phyloP scores from a whole-genome alignment of 1,140 invertebrate genomes.

The Dreissena polymorpha region DNA sequence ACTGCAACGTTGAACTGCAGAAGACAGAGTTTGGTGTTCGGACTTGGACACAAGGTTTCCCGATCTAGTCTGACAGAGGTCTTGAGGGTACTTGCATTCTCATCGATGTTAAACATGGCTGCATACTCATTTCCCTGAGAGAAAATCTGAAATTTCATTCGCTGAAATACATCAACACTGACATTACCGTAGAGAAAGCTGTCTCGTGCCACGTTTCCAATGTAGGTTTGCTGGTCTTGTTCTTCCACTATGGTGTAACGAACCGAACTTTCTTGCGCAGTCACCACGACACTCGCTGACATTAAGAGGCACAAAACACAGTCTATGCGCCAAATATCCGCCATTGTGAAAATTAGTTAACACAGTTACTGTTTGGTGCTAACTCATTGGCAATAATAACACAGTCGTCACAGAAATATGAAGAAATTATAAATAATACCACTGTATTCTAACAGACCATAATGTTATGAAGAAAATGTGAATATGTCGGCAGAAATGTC shows the following conservation, averaged over 20 bases:
- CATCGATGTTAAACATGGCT: constrained; percentile 68
- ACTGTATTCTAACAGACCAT: too few species aligned
- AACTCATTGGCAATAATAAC: neutral
- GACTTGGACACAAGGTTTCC: constrained; percentile 65
- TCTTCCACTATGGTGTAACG: constrained; percentile 68
- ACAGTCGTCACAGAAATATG: neutral
- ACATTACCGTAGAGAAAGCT: constrained; percentile 67
- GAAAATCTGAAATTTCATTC: constrained; percentile 71
- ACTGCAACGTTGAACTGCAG: constrained; percentile 71
- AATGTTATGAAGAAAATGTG: too few species aligned
- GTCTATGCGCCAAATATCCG: neutral
- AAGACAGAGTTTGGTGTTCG: constrained; percentile 48
- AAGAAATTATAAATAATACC: neutral
- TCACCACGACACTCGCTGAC: neutral
- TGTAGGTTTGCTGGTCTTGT: constrained; percentile 64
- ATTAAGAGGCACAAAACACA: neutral
- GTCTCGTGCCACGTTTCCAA: constrained; percentile 72
- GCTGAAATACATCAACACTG: constrained; percentile 63
- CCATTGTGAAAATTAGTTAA: neutral
- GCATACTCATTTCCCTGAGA: constrained; percentile 65
- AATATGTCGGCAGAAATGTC: too few species aligned
- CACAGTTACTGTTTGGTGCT: neutral
- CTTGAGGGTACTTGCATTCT: constrained; percentile 67
- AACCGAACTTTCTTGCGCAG: constrained; percentile 47
- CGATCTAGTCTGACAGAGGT: constrained; percentile 67